Conservation (phyloP, 2,113 vertebrate genomes). For the Anthoscopus minutus region DNA sequence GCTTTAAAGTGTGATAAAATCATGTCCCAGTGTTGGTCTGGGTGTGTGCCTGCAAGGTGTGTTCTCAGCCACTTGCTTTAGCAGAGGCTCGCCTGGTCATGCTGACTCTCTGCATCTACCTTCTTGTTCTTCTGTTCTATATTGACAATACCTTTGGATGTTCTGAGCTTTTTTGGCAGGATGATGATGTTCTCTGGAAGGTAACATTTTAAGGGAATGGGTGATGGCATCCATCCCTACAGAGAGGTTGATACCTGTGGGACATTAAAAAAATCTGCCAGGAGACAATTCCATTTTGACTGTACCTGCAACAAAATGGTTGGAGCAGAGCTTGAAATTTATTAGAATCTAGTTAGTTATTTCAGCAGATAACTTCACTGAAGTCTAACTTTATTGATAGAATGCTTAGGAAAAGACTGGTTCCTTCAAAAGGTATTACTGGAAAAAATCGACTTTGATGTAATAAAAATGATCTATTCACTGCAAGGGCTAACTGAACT, state of each 20-base stretch:
- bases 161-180: background rate
- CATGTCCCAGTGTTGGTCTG: background rate
- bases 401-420: background rate
- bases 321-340: background rate
- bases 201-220: background rate
- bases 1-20: background rate
- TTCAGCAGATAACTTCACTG: background rate
- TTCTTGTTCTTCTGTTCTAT: background rate
- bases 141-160: background rate
- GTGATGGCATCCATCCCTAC: background rate
- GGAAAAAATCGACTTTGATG: fast-evolving
- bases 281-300: background rate
- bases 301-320: background rate
- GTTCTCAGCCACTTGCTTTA: background rate
- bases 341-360: background rate
- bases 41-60: fast-evolving
- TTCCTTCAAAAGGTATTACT: background rate
- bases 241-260: background rate
- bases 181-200: background rate
- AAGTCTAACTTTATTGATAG: background rate
- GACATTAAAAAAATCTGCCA: background rate
- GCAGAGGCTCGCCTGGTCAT: background rate
- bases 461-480: background rate
- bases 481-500: background rate
- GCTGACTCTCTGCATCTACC: background rate